A percentile compares a stretch with the other conserved stretches of the same genome.
phyloP scores from a whole-genome alignment of 2,888 invertebrate species.

The Escarpia spicata region DNA sequence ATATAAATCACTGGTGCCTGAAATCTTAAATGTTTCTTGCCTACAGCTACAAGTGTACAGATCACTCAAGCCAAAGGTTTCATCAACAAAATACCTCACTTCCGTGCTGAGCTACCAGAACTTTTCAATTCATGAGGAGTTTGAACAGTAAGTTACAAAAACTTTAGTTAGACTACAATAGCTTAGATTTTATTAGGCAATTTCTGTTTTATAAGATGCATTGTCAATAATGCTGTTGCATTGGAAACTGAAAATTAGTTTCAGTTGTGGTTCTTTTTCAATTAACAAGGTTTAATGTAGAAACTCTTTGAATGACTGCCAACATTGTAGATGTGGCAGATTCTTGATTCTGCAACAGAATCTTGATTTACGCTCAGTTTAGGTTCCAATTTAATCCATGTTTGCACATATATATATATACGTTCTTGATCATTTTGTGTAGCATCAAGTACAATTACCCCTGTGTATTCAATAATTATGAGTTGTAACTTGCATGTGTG shows the following conservation, averaged over 20 bases:
- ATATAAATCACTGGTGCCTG: background rate
- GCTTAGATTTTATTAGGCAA: background rate
- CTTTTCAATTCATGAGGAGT: conserved; percentile 46
- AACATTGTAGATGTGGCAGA: background rate
- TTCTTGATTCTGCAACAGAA: no score
- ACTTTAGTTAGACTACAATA: background rate
- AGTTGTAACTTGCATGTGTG: background rate
- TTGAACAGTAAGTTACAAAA: conserved; percentile 25
- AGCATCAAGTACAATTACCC: background rate
- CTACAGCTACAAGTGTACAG: conserved; percentile 55
- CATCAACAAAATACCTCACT: conserved; percentile 41
- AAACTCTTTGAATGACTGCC: background rate
- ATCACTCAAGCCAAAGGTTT: conserved; percentile 43
- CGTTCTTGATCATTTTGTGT: background rate
- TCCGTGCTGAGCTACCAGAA: conserved; percentile 55
- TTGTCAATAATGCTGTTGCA: background rate
- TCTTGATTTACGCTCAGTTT: no score
- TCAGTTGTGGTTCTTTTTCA: background rate
- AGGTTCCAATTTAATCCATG: background rate
- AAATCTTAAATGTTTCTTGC: conserved; percentile 29
- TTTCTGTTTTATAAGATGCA: no score
- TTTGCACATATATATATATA: background rate
- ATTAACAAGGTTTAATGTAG: background rate
- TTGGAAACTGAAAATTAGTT: background rate
- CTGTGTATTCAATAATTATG: background rate